A percentile compares a stretch with the other conserved stretches of the same genome.
phyloP scores from a whole-genome alignment of 2,888 invertebrate species.

The Maniola hyperantus region DNA sequence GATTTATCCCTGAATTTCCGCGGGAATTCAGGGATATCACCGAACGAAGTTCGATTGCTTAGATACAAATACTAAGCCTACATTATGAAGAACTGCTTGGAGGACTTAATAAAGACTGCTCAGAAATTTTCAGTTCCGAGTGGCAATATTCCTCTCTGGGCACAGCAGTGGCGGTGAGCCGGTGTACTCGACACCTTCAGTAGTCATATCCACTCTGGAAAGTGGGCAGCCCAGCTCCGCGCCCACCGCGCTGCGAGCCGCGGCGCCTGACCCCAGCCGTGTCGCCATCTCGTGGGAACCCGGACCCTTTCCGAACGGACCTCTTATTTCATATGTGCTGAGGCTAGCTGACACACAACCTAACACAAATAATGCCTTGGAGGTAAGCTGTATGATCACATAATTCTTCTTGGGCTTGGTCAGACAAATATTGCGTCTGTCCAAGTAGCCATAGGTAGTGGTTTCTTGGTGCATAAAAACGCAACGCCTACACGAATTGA shows the following conservation, averaged over 20 bases:
- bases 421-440: too few relatives aligned
- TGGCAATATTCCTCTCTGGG: constrained; percentile 89
- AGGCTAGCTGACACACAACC: constrained; percentile 84
- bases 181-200: constrained; percentile 88
- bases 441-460: too few relatives aligned
- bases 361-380: constrained; percentile 84
- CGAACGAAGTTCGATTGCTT: too few relatives aligned
- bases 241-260: constrained; percentile 88
- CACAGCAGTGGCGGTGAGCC: constrained; percentile 86
- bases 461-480: too few relatives aligned
- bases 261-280: constrained; percentile 90
- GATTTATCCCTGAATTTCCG: too few relatives aligned
- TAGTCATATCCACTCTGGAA: constrained; percentile 88
- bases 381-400: constrained; percentile 73
- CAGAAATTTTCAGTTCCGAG: constrained; percentile 87
- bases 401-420: not conserved
- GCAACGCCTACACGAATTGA: too few relatives aligned
- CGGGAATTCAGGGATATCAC: too few relatives aligned
- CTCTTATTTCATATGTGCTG: constrained; percentile 92
- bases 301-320: constrained; percentile 93
- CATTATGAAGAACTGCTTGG: too few relatives aligned
- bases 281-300: constrained; percentile 95
- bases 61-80: too few relatives aligned
- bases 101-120: too few relatives aligned
- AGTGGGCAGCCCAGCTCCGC: constrained; percentile 89